These are phyloP conservation scores for Lutraria lutraria DNA, from an alignment of 2,888 invertebrate genomes.

Conservation along the genomic window DNA sequence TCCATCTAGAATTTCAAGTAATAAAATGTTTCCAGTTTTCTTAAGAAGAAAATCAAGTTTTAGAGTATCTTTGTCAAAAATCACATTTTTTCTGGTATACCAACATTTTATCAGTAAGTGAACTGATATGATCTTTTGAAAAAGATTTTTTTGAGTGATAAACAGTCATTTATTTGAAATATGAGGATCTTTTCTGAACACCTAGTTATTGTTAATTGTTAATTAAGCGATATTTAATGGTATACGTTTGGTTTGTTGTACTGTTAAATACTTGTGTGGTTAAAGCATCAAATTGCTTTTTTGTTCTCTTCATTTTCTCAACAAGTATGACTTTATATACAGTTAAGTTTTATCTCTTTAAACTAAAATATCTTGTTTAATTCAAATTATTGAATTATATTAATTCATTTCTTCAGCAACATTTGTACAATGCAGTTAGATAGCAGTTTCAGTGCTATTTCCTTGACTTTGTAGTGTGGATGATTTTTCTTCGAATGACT, in stretches of 20 bases:
- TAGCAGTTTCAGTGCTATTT: background rate
- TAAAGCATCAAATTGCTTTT: background rate
- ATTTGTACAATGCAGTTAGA: background rate
- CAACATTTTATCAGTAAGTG: constrained; percentile 10
- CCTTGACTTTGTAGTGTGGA: background rate
- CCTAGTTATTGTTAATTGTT: constrained; percentile 39
- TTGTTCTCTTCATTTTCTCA: background rate
- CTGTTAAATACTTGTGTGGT: background rate
- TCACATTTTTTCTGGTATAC: background rate
- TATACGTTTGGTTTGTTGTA: background rate
- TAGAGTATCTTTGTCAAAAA: background rate
- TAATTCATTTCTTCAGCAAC: no score
- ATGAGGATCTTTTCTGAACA: constrained; percentile 22
- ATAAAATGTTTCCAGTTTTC: background rate
- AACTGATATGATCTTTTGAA: constrained; percentile 34
- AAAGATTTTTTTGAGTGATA: constrained; percentile 28
- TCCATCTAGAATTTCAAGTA: background rate
- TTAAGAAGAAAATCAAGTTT: background rate
- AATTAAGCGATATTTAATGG: background rate
- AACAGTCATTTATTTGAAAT: constrained; percentile 39
- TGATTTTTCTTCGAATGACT: background rate
- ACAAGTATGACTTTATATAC: background rate
- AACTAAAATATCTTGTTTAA: background rate
- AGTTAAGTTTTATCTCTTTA: background rate
- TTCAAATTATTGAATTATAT: background rate